Percentiles rank a stretch among this genome's conserved stretches.
These are phyloP conservation scores for Erinaceus europaeus DNA, from an alignment of 2,113 vertebrate species.

Conservation along the genomic window DNA sequence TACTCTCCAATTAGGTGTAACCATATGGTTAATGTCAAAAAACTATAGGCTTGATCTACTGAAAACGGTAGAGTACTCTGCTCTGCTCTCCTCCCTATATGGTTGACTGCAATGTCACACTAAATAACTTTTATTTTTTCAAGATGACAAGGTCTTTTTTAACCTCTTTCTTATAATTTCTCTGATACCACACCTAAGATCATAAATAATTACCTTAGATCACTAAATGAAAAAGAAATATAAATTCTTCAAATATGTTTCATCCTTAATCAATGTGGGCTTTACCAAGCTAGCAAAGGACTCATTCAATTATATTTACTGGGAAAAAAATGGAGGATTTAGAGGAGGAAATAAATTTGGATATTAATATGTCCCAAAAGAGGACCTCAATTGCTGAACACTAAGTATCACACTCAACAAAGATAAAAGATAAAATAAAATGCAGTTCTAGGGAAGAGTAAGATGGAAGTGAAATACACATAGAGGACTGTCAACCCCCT, in stretches of 20 bases:
- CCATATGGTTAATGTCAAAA: background rate
- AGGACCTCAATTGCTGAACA: background rate
- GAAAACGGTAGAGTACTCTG: background rate
- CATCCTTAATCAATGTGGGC: background rate
- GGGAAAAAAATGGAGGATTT: background rate
- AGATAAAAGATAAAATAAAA: background rate
- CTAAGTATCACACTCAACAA: background rate
- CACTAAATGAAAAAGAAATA: background rate
- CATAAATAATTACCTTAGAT: background rate
- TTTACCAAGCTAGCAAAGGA: background rate
- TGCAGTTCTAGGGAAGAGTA: background rate
- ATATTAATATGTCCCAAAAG: background rate
- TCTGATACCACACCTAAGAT: background rate
- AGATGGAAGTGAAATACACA: background rate
- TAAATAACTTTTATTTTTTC: background rate
- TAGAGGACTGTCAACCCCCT: background rate
- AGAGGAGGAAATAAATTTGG: background rate
- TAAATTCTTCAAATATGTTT: background rate
- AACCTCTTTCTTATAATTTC: background rate
- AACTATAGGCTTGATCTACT: background rate
- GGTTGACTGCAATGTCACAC: background rate
- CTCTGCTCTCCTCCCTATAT: background rate
- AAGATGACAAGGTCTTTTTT: background rate
- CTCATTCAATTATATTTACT: background rate
- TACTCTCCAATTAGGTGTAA: background rate